A percentile compares a stretch with the other conserved stretches of the same genome.
Conservation (phyloP, 2,797 vertebrate species). For the Anguilla marmorata region DNA sequence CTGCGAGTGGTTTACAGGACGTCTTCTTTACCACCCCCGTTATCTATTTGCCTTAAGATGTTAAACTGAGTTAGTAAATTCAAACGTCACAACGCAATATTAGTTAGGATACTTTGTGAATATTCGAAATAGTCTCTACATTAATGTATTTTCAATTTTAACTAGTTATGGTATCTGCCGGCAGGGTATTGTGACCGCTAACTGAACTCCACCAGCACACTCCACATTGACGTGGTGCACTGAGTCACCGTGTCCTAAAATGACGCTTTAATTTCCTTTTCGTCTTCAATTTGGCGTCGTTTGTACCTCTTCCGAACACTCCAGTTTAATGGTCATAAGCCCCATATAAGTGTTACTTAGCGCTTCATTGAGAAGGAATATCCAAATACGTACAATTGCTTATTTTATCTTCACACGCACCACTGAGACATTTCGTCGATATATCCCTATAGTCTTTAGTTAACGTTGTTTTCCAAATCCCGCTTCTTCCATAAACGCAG, state of each 20-base stretch:
- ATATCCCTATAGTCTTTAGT: constrained; percentile 23
- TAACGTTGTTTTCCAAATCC: constrained; percentile 9
- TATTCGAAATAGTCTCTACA: neutral
- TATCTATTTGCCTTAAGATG: neutral
- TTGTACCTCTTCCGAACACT: neutral
- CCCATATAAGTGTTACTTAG: constrained; percentile 1
- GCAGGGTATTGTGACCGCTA: constrained; percentile 27
- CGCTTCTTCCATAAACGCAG: constrained; percentile 7
- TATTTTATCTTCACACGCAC: constrained; percentile 30
- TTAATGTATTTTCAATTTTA: constrained; percentile 9
- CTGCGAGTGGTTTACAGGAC: neutral
- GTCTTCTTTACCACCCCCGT: neutral
- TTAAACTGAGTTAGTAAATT: neutral
- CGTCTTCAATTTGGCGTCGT: neutral
- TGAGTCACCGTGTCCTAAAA: constrained; percentile 15
- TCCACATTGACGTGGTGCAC: neutral
- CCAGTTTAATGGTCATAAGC: neutral
- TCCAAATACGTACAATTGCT: neutral
- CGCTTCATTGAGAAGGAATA: neutral
- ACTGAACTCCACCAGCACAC: constrained; percentile 32
- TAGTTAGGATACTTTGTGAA: neutral
- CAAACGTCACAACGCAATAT: neutral
- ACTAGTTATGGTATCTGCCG: constrained; percentile 23
- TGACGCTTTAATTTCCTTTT: neutral
- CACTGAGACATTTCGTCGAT: neutral